Percentiles rank a stretch among this genome's conserved stretches.
These are phyloP conservation scores for Hyles euphorbiae DNA, from an alignment of 1,140 invertebrate species.

Conservation along the genomic window DNA sequence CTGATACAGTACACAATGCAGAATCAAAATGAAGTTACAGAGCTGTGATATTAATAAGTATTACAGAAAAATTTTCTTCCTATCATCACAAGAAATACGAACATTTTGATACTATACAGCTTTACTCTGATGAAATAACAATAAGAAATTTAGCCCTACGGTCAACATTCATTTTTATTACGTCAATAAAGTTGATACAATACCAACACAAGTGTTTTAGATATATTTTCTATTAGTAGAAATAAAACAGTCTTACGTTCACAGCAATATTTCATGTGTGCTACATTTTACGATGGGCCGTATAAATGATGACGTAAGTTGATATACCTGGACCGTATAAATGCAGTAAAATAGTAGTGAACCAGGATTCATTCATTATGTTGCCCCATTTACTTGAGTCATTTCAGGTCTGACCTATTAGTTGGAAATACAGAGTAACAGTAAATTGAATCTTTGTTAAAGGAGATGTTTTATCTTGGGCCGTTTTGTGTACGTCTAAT, in stretches of 20 bases:
- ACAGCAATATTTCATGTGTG: slow-evolving; percentile 28
- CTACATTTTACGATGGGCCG: slow-evolving; percentile 22
- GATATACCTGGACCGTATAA: slow-evolving; percentile 26
- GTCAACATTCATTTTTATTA: slow-evolving; percentile 1
- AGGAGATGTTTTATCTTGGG: no score
- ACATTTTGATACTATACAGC: no score
- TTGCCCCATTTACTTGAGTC: not conserved
- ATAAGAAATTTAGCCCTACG: no score
- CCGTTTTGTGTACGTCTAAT: no score
- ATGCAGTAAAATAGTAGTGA: slow-evolving; percentile 26
- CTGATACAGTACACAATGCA: no score
- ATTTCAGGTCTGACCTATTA: slow-evolving; percentile 20
- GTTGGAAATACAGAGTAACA: not conserved
- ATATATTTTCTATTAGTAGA: not conserved
- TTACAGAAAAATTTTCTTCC: no score
- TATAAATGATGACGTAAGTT: slow-evolving; percentile 27
- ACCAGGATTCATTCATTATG: slow-evolving; percentile 19
- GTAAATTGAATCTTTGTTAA: not conserved
- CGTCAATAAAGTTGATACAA: no score
- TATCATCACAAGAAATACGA: no score
- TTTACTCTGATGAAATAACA: no score
- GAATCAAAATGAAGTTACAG: no score
- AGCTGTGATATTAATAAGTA: no score
- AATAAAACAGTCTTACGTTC: not conserved
- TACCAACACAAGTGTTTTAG: not conserved